Percentiles rank a stretch among this genome's conserved stretches.
Evolutionary conservation across 2,888 invertebrate genomes (phyloP).

Genomic region (Aethes cnicana): DNA sequence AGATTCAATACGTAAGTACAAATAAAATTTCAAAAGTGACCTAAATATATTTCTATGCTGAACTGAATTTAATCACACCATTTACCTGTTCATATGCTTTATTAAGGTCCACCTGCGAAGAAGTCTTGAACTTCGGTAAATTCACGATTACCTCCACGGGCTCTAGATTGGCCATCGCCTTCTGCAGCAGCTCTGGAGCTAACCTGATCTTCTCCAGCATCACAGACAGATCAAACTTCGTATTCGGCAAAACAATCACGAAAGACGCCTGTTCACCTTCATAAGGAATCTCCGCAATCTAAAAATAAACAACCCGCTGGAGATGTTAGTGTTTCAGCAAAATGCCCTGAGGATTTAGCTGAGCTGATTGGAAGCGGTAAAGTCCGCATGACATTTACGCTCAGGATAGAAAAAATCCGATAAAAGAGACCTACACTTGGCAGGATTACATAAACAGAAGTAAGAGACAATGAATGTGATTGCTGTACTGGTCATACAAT

Average conservation of each 20-base stretch:
- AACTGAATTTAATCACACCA: too few species aligned
- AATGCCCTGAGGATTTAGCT: too few species aligned
- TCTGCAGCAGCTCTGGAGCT: slow-evolving; percentile 47
- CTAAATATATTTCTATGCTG: too few species aligned
- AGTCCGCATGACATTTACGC: too few species aligned
- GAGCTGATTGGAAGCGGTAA: too few species aligned
- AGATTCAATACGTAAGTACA: too few species aligned
- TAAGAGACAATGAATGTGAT: too few species aligned
- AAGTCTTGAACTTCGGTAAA: slow-evolving; percentile 88
- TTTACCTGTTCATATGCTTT: slow-evolving; percentile 80
- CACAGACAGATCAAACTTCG: slow-evolving; percentile 78
- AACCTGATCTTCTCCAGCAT: slow-evolving; percentile 48
- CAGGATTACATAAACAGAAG: too few species aligned
- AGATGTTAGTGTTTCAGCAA: too few species aligned
- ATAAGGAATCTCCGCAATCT: slow-evolving; percentile 88
- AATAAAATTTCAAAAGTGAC: slow-evolving; percentile 5
- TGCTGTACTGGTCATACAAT: too few species aligned
- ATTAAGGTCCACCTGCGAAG: slow-evolving; percentile 82
- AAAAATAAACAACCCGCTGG: slow-evolving; percentile 43
- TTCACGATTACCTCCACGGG: slow-evolving; percentile 73
- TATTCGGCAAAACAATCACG: slow-evolving; percentile 87
- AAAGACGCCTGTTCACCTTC: slow-evolving; percentile 84
- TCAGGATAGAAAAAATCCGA: too few species aligned
- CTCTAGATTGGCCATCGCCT: slow-evolving; percentile 76
- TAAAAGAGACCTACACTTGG: too few species aligned